Evolutionary conservation across 53 echinoderm and acorn worm genomes (phyloP).

Genomic region (Echinometra lucunter): DNA sequence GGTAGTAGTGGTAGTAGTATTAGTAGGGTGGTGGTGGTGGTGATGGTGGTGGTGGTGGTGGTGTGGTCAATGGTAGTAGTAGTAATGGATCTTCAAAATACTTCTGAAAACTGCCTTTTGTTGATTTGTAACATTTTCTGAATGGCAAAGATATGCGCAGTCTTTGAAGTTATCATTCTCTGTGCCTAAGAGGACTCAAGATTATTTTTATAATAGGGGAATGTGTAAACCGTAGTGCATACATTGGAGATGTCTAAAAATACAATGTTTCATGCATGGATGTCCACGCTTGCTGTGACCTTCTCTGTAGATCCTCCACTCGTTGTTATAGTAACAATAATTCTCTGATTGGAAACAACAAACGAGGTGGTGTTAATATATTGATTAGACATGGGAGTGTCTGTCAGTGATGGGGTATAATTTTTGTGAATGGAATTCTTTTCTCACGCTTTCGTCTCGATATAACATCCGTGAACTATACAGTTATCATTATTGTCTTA

Average conservation of each 20-base stretch:
- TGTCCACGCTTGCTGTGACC: neutral
- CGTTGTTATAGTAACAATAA: neutral
- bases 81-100: too few species aligned
- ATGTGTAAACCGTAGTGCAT: neutral
- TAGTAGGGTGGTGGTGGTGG: too few species aligned
- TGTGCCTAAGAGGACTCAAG: too few species aligned
- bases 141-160: too few species aligned
- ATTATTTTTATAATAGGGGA: too few species aligned
- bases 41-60: too few species aligned
- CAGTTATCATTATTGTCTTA: neutral
- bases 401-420: neutral
- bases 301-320: neutral
- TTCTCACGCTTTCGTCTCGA: neutral
- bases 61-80: too few species aligned
- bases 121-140: too few species aligned
- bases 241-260: neutral
- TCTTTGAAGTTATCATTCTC: too few species aligned
- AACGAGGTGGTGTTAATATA: neutral
- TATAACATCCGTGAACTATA: neutral
- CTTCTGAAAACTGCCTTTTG: too few species aligned
- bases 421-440: conserved; percentile 41
- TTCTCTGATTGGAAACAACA: neutral
- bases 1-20: too few species aligned
- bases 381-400: conserved; percentile 25
- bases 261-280: neutral